A percentile compares a stretch with the other conserved stretches of the same genome.
phyloP scores from a whole-genome alignment of 1,140 invertebrate genomes.

The Arctopsyche grandis region DNA sequence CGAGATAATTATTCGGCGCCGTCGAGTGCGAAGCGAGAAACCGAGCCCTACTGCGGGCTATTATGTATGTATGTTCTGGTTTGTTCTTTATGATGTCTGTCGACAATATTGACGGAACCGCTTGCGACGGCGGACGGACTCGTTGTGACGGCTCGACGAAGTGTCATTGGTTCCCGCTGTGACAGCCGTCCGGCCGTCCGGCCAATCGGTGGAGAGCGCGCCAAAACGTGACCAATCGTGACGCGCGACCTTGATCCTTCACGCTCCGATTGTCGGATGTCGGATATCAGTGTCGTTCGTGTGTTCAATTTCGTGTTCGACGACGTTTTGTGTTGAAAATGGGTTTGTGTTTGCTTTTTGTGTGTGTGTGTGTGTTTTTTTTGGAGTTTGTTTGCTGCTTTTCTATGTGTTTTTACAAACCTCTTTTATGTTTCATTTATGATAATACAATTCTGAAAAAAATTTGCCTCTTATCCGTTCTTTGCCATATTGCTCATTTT shows the following conservation, averaged over 20 bases:
- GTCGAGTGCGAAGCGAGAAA: slow-evolving; percentile 17
- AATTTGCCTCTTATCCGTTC: no score
- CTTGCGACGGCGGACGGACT: neutral
- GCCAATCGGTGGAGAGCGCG: neutral
- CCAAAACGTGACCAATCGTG: neutral
- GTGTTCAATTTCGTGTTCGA: neutral
- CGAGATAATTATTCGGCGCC: slow-evolving; percentile 2
- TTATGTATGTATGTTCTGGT: no score
- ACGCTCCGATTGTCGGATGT: no score
- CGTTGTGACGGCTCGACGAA: neutral
- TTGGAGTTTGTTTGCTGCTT: neutral
- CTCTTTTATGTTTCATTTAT: no score
- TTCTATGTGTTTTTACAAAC: no score
- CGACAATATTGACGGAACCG: neutral
- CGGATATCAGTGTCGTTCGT: no score
- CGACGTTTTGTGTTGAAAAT: neutral
- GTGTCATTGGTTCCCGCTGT: no score
- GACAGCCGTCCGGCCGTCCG: neutral
- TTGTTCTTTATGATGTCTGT: no score
- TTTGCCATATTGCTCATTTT: no score
- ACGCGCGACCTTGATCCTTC: no score
- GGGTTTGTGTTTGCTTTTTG: slow-evolving; percentile 15
- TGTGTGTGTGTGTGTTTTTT: neutral
- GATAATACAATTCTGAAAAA: no score
- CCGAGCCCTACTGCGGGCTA: neutral